Evolutionary conservation across 2,888 invertebrate genomes (phyloP), one percentile per base, ranked within the genome.

Genomic region (Gymnosoma rotundatum): DNA sequence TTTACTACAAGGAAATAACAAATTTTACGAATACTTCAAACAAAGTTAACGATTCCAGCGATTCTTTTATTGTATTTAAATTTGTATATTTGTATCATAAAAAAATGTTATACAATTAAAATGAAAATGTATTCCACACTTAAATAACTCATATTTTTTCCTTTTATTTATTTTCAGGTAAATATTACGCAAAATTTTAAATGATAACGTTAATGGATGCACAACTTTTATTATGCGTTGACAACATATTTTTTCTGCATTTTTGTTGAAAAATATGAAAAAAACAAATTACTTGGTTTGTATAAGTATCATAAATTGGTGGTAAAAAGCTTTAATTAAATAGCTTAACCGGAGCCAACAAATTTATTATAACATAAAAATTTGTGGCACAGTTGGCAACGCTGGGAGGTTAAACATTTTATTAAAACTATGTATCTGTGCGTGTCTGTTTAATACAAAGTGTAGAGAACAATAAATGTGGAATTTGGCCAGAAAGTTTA

Each of bases 301-400:
- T 56, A 69, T 63, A 25, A 52, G 10, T 52, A 9, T 42, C 42
- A 45, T 54, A 61, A 20, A 42, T 2, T 48, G 3, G 18, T 52
- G 42, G 18, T 25, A 18, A 45, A 45, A 45, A 20, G 69, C 81
- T 48, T 61, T 78, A 74, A 84, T 84, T 64, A 78, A 66, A 78
- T 75, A 63, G 60, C 63, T 78, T 58, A 48, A 81, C 38, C 60
- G 69, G 9, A 74, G 81, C 69, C 84, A 84, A 81, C 69, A 84
- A 81, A 81, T 74, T 74, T 38, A 81, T 78, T 78, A 69, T 78
- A 74, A 16, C 25, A 18, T 73, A 74, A 50, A 81, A 58, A 76
- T 60, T 36, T 64, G n/a, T 75, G 64, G 48, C 69, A 69, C 69
- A 81, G 75, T 81, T 81, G 70, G 75, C 75, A 66, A 25, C 38